A percentile compares a stretch with the other conserved stretches of the same genome.
phyloP scores from a whole-genome alignment of 1,140 invertebrate species.

The Drosophila nannoptera region DNA sequence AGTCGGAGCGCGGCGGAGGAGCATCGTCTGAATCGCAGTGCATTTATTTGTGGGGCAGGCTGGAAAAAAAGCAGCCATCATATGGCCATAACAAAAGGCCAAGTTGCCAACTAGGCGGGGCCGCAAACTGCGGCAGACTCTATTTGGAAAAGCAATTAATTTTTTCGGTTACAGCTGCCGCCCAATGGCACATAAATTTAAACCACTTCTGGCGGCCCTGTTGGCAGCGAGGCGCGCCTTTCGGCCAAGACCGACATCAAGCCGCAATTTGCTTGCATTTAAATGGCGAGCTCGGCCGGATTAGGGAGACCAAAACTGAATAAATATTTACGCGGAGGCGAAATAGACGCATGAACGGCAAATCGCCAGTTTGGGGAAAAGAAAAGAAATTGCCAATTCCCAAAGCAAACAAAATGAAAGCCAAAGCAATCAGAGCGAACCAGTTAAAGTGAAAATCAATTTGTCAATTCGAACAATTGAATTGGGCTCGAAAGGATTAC shows the following conservation, averaged over 20 bases:
- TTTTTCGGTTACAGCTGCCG: constrained; percentile 40
- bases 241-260: constrained; percentile 31
- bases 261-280: constrained; percentile 72
- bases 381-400: constrained; percentile 54
- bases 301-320: constrained; percentile 65
- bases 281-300: constrained; percentile 53
- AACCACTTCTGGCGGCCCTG: constrained; percentile 48
- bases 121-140: constrained; percentile 51
- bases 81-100: constrained; percentile 58
- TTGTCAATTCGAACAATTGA: constrained; percentile 77
- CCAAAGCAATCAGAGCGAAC: constrained; percentile 67
- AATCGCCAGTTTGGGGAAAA: constrained; percentile 21
- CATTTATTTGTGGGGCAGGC: constrained; percentile 32
- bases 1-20: too few relatives aligned
- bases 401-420: constrained; percentile 67
- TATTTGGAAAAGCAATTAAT: constrained; percentile 76
- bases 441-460: constrained; percentile 72
- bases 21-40: constrained; percentile 23
- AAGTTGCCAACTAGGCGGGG: constrained; percentile 48
- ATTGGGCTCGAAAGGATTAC: constrained; percentile 72
- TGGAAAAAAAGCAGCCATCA: constrained; percentile 17
- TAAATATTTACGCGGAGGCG: constrained; percentile 68
- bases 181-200: constrained; percentile 74
- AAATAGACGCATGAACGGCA: constrained; percentile 52
- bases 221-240: constrained; percentile 39